Percentiles rank a stretch among this genome's conserved stretches.
phyloP scores from a whole-genome alignment of 2,888 invertebrate species.

The Galeopsomyia nigrocyanea region DNA sequence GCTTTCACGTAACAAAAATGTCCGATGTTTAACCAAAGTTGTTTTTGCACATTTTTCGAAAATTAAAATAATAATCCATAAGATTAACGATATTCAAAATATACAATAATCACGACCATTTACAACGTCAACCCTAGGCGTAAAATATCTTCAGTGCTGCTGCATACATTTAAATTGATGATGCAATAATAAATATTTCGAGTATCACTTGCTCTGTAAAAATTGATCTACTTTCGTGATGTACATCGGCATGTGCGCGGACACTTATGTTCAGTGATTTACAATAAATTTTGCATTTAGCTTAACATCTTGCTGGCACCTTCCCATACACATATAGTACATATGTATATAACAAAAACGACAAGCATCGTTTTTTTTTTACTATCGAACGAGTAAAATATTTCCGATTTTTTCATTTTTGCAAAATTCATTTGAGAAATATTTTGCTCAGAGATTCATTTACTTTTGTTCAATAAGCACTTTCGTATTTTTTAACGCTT shows the following conservation, averaged over 20 bases:
- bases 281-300: slow-evolving; percentile 43
- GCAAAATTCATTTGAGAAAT: slow-evolving; percentile 38
- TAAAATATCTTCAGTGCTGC: too few relatives aligned
- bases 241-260: slow-evolving; percentile 19
- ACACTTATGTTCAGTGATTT: slow-evolving; percentile 41
- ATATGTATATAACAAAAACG: slow-evolving; percentile 41
- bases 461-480: slow-evolving; percentile 3
- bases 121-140: too few relatives aligned
- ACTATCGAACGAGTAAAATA: slow-evolving; percentile 28
- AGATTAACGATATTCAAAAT: too few relatives aligned
- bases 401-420: slow-evolving; percentile 31
- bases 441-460: slow-evolving; percentile 21
- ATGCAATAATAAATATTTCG: slow-evolving; percentile 38
- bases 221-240: slow-evolving; percentile 37
- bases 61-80: too few relatives aligned
- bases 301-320: slow-evolving; percentile 18
- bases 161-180: too few relatives aligned
- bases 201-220: slow-evolving; percentile 36
- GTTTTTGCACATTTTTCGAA: too few relatives aligned
- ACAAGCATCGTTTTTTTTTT: slow-evolving; percentile 28
- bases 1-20: too few relatives aligned
- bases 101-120: too few relatives aligned
- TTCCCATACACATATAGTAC: slow-evolving; percentile 36
- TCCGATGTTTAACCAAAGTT: too few relatives aligned
- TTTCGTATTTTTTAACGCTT: slow-evolving; percentile 4